A percentile compares a stretch with the other conserved stretches of the same genome.
These are phyloP conservation scores for Siniperca chuatsi DNA, from an alignment of 2,113 vertebrate genomes.

Conservation along the genomic window DNA sequence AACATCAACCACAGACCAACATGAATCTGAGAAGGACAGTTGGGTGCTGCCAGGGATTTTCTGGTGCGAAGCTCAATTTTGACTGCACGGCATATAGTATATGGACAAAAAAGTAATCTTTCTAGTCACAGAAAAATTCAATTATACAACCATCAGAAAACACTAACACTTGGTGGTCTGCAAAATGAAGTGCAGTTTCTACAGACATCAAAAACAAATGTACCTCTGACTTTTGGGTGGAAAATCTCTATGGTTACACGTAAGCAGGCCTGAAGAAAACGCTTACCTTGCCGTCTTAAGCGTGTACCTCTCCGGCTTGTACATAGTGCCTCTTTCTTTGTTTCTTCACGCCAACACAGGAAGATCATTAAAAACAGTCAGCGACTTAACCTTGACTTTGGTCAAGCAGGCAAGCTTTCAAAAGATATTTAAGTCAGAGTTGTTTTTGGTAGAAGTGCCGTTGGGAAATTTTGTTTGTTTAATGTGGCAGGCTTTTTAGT, in stretches of 20 bases:
- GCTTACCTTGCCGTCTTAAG: conserved; percentile 50
- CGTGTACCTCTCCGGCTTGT: conserved; percentile 8
- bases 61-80: conserved; percentile 5
- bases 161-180: conserved; percentile 56
- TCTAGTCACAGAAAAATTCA: neutral
- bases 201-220: conserved; percentile 37
- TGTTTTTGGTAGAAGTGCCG: conserved; percentile 30
- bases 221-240: conserved; percentile 28
- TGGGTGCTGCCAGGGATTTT: conserved; percentile 22
- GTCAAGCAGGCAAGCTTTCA: conserved; percentile 34
- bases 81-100: neutral
- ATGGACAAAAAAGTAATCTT: conserved; percentile 1
- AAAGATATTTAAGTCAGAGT: conserved; percentile 50
- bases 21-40: conserved; percentile 13
- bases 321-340: conserved; percentile 19
- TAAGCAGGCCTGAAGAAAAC: conserved; percentile 25
- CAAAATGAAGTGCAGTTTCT: conserved; percentile 35
- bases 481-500: conserved; percentile 41
- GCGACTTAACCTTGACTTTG: conserved; percentile 47
- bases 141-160: conserved; percentile 15
- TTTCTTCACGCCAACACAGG: conserved; percentile 25
- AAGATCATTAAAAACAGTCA: conserved; percentile 27
- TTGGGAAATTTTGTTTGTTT: conserved; percentile 27
- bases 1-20: conserved; percentile 59
- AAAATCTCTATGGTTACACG: conserved; percentile 31